Base-by-base conservation (phyloP, 2,797 vertebrate species). In the Echeneis naucrates region DNA sequence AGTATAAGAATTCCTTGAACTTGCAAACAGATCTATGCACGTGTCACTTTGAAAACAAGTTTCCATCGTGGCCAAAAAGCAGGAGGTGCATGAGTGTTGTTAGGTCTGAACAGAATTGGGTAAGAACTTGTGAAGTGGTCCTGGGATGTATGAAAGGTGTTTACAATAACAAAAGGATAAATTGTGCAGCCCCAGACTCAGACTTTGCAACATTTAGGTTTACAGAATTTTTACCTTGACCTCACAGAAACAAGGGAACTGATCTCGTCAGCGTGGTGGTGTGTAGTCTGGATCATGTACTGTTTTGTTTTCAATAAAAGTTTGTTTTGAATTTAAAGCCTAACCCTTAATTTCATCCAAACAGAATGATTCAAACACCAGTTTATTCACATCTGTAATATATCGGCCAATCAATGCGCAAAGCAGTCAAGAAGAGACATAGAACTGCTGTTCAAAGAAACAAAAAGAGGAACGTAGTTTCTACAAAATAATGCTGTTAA, bases 381-480 rank as follows among this genome's bases (percentile, higher is more conserved):
- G 55, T 92, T 93, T 93, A 93, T 89, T 92, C 75, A 91, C 81
- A 87, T 82, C 55, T 78, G 81, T 24, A 63, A 77, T 75, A 80
- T 80, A 87, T 63, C 37, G 19, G 62, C 52, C 50, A 67, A 71
- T 80, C 66, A 77, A 86, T 88, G 80, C 75, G 83, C 77, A 50
- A 80, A 54, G 79, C 68, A 78, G 71, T 83, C 64, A 45, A 83
- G 64, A 86, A 83, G 85, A 82, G 55, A 82, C 66, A 77, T 66
- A 60, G 6, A 74, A 85, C 67, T 6, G 74, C 64, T 72, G 59
- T 44, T 63, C 73, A 35, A 38, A 82, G 56, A 66, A 84, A 81
- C 64, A 1, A 53, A 50, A 85, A 77, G 27, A 77, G 75, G 56
- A 81, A 68, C 77, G 38, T 23, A 21, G 32, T 56, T 52, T 78